Conservation (phyloP, 2,113 vertebrate genomes). For the Chascanopsetta lugubris region DNA sequence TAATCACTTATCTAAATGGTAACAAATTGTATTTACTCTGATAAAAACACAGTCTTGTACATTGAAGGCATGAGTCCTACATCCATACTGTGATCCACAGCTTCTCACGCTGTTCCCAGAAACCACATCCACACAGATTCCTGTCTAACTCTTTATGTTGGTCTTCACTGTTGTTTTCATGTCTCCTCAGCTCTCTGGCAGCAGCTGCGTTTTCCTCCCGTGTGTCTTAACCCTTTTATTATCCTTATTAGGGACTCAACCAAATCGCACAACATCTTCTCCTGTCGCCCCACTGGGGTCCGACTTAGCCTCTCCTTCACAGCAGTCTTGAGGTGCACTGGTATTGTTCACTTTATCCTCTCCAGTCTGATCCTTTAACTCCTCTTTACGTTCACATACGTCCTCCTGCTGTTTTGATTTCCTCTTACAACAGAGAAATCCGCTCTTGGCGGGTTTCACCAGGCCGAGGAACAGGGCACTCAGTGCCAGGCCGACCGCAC, state of each 20-base stretch:
- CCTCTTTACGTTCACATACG: neutral
- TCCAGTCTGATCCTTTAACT: slow-evolving; percentile 20
- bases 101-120: neutral
- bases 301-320: slow-evolving; percentile 79
- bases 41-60: slow-evolving; percentile 31
- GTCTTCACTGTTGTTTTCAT: slow-evolving; percentile 8
- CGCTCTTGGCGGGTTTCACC: slow-evolving; percentile 87
- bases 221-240: slow-evolving; percentile 2
- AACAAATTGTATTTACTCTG: neutral
- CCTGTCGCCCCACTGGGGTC: slow-evolving; percentile 32
- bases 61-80: slow-evolving; percentile 15
- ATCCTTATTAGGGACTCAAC: slow-evolving; percentile 12
- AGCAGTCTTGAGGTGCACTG: slow-evolving; percentile 72
- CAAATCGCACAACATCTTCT: slow-evolving; percentile 20
- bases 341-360: neutral
- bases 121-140: neutral
- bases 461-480: slow-evolving; percentile 87
- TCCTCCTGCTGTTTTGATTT: slow-evolving; percentile 5
- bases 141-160: slow-evolving; percentile 7
- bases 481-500: slow-evolving; percentile 87
- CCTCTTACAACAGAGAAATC: slow-evolving; percentile 73
- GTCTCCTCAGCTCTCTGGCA: neutral
- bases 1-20: neutral
- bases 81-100: neutral
- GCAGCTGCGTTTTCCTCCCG: neutral